These are phyloP conservation scores for Rattus norvegicus DNA, from an alignment of 2,113 vertebrate species.

Conservation along the genomic window DNA sequence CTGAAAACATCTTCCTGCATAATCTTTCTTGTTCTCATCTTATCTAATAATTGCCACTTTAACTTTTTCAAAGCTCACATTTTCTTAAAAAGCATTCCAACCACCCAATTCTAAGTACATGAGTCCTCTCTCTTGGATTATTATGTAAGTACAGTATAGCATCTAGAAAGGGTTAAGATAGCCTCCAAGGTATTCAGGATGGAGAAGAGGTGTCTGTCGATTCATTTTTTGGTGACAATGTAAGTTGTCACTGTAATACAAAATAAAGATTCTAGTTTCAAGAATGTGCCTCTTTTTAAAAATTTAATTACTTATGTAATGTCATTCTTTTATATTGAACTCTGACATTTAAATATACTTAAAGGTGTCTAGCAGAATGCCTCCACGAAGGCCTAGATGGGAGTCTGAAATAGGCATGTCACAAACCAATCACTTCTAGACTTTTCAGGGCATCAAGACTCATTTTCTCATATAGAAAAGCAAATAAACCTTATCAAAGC, in stretches of 20 bases:
- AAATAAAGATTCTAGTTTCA: conserved; percentile 30
- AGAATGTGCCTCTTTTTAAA: not conserved
- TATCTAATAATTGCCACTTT: not conserved
- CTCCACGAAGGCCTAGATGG: conserved; percentile 22
- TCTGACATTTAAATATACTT: conserved; percentile 44
- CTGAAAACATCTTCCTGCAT: not conserved
- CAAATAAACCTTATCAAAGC: conserved; percentile 69
- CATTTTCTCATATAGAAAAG: conserved; percentile 76
- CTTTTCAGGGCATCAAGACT: conserved; percentile 26
- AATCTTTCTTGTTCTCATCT: not conserved
- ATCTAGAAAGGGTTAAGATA: not conserved
- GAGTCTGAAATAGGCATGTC: conserved; percentile 26
- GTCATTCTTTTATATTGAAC: conserved; percentile 30
- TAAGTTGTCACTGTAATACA: not conserved
- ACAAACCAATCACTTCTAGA: conserved; percentile 59
- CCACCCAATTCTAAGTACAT: not conserved
- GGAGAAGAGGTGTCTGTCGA: not conserved
- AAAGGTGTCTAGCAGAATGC: not conserved
- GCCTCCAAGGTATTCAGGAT: not conserved
- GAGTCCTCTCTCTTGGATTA: not conserved
- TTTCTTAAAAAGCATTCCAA: not conserved
- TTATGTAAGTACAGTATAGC: not conserved
- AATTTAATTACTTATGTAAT: conserved; percentile 35
- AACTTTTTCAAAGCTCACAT: not conserved
- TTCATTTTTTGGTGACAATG: conserved; percentile 27